Percentiles rank a stretch among this genome's conserved stretches.
Conservation (phyloP, 2,113 vertebrate genomes). For the Muscicapa adusta region DNA sequence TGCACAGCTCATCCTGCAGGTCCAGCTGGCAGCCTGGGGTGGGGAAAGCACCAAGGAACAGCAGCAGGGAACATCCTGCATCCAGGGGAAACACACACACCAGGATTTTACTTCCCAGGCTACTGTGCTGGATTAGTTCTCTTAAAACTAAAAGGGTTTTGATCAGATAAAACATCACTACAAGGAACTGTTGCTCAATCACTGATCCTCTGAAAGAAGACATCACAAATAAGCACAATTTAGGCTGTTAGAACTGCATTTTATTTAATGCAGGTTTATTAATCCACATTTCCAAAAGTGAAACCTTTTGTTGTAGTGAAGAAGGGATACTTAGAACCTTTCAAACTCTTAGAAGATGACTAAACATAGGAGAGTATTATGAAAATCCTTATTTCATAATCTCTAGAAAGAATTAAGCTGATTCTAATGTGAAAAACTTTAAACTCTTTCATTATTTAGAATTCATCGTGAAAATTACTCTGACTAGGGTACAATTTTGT, state of each 20-base stretch:
- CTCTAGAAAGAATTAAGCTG: background rate
- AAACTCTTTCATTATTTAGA: background rate
- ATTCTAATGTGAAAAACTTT: background rate
- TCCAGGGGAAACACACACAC: background rate
- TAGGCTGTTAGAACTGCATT: background rate
- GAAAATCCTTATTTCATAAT: background rate
- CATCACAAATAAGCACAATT: background rate
- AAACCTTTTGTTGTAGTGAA: background rate
- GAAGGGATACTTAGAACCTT: background rate
- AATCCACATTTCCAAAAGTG: background rate
- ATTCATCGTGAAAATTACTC: background rate
- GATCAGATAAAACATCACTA: background rate
- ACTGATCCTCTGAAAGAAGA: background rate
- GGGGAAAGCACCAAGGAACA: background rate
- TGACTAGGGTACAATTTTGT: background rate
- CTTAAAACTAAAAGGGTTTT: background rate
- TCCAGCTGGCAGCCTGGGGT: background rate
- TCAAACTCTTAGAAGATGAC: background rate
- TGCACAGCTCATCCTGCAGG: background rate
- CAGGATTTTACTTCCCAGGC: background rate
- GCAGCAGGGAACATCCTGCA: background rate
- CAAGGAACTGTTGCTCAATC: background rate
- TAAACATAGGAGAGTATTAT: background rate
- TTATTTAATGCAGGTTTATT: constrained; percentile 28
- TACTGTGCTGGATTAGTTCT: background rate